Conservation (phyloP, 2,797 vertebrate genomes). For the Sebastes iracundus region DNA sequence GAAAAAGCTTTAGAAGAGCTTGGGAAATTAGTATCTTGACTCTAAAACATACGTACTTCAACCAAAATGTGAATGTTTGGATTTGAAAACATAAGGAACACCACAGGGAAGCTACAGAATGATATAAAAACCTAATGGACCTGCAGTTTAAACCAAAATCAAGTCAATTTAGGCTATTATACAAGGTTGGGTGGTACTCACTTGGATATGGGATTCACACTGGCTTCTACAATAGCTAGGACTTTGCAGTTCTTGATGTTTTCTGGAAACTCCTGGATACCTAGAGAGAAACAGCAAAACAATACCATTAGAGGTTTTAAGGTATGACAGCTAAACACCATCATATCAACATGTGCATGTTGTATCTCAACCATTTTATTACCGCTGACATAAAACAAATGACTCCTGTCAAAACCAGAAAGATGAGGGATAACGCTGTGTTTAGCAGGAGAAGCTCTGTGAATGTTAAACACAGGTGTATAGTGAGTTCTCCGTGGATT, state of each 20-base stretch:
- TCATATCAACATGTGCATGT: not conserved
- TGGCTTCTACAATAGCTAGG: slow-evolving; percentile 93
- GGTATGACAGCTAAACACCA: not conserved
- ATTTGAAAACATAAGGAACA: not conserved
- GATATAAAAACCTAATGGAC: not conserved
- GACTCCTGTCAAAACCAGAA: slow-evolving; percentile 5
- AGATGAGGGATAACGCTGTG: not conserved
- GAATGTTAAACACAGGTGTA: slow-evolving; percentile 32
- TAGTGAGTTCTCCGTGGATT: not conserved
- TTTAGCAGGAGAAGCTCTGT: slow-evolving; percentile 1
- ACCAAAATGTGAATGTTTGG: not conserved
- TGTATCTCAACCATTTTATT: slow-evolving; percentile 1
- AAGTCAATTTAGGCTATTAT: not conserved
- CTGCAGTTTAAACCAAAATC: too few species aligned
- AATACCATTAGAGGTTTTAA: not conserved
- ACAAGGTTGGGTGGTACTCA: slow-evolving; percentile 73
- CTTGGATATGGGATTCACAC: slow-evolving; percentile 99
- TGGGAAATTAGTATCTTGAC: too few species aligned
- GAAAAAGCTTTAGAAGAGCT: too few species aligned
- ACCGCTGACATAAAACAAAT: slow-evolving; percentile 22
- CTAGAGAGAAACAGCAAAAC: slow-evolving; percentile 67
- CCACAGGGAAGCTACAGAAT: not conserved
- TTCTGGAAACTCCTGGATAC: slow-evolving; percentile 99
- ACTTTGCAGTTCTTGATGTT: slow-evolving; percentile 99
- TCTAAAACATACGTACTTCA: too few species aligned